Conservation (phyloP, 2,888 invertebrate species). For the Eupsilia transversa region DNA sequence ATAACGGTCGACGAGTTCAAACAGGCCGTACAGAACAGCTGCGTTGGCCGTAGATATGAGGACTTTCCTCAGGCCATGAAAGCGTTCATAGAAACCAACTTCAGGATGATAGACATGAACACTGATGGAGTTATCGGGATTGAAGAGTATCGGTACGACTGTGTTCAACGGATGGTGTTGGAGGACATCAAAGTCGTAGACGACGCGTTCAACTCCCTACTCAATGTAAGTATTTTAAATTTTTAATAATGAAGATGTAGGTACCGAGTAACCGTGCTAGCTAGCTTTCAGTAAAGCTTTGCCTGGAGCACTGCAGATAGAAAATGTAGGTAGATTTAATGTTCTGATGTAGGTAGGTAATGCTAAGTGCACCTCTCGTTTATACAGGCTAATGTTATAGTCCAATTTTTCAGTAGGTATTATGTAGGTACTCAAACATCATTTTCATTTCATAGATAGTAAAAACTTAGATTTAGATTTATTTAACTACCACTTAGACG, state of each 20-base stretch:
- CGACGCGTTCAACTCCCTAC: slow-evolving; percentile 93
- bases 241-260: neutral
- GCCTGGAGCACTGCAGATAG: neutral
- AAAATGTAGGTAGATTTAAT: neutral
- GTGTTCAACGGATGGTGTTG: slow-evolving; percentile 94
- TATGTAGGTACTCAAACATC: neutral
- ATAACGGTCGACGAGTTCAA: slow-evolving; percentile 96
- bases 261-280: neutral
- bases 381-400: neutral
- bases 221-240: slow-evolving; percentile 93
- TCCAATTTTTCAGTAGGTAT: neutral
- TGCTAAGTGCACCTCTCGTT: neutral
- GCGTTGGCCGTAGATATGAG: slow-evolving; percentile 94
- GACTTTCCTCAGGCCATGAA: slow-evolving; percentile 96
- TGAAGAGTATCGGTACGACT: slow-evolving; percentile 96
- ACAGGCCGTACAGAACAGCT: slow-evolving; percentile 94
- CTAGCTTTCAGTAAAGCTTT: too few relatives aligned
- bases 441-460: neutral
- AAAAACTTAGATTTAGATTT: too few relatives aligned
- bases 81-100: slow-evolving; percentile 96
- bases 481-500: slow-evolving; percentile 17
- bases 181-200: slow-evolving; percentile 94
- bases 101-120: slow-evolving; percentile 95
- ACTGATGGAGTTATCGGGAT: slow-evolving; percentile 94
- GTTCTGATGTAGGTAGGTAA: neutral